phyloP scores from a whole-genome alignment of 2,888 invertebrate species.

The Chalcosyrphus nemorum region DNA sequence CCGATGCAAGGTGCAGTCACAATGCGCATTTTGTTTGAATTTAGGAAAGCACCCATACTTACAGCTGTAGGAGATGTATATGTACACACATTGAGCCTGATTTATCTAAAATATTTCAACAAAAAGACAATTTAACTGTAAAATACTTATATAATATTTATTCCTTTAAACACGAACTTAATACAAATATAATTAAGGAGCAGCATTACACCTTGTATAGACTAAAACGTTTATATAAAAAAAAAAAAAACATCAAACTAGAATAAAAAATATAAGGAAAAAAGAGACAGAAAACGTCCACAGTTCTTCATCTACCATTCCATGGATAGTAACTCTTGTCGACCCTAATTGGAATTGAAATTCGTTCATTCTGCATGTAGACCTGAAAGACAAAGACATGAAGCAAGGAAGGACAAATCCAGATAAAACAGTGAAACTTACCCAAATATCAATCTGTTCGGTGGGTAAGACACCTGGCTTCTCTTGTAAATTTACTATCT shows the following conservation, averaged over 20 bases:
- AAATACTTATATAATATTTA: constrained; percentile 26
- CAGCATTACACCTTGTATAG: background rate
- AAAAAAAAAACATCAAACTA: constrained; percentile 11
- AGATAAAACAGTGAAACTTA: constrained; percentile 45
- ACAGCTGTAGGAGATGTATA: too few relatives aligned
- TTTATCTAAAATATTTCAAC: too few relatives aligned
- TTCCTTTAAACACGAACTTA: background rate
- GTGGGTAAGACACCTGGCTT: constrained; percentile 65
- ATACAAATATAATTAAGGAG: constrained; percentile 6
- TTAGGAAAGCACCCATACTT: too few relatives aligned
- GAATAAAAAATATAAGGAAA: constrained; percentile 8
- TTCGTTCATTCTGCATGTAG: constrained; percentile 79
- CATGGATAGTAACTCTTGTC: constrained; percentile 48
- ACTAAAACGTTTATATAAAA: constrained; percentile 9
- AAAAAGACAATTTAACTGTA: background rate
- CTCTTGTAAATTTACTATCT: constrained; percentile 59
- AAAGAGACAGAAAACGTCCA: too few relatives aligned
- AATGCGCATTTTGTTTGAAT: too few relatives aligned
- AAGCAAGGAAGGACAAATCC: too few relatives aligned
- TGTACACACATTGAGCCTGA: too few relatives aligned
- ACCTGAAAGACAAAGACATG: too few relatives aligned
- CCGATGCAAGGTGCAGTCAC: too few relatives aligned
- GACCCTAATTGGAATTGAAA: constrained; percentile 78
- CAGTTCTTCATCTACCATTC: constrained; percentile 41
- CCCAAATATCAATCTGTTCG: constrained; percentile 75